phyloP scores from a whole-genome alignment of 2,113 vertebrate species.

The Anolis sagrei region DNA sequence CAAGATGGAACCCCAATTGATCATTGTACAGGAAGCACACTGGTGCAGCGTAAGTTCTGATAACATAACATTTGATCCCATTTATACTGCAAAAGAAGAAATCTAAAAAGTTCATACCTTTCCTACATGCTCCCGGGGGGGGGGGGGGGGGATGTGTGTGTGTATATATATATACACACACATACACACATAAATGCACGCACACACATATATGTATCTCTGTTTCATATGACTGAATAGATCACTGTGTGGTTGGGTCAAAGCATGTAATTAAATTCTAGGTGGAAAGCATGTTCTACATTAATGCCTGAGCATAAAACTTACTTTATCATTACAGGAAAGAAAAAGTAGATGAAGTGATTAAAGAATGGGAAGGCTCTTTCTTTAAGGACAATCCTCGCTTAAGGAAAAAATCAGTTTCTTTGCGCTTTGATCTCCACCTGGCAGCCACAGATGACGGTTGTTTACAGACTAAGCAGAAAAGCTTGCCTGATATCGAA shows the following conservation, averaged over 20 bases:
- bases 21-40: not conserved
- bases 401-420: conserved; percentile 95
- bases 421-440: conserved; percentile 95
- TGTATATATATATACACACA: too few relatives aligned
- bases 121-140: not conserved
- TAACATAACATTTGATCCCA: not conserved
- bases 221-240: not conserved
- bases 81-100: conserved; percentile 14
- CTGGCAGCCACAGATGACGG: conserved; percentile 88
- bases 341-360: conserved; percentile 95
- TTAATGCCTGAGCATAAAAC: conserved; percentile 11
- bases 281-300: not conserved
- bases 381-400: conserved; percentile 98
- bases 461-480: conserved; percentile 81
- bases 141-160: too few relatives aligned
- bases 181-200: too few relatives aligned
- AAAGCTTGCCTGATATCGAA: conserved; percentile 90
- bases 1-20: not conserved
- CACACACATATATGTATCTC: too few relatives aligned
- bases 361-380: conserved; percentile 97
- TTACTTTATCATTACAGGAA: conserved; percentile 83
- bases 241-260: not conserved
- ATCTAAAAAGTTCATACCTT: conserved; percentile 7
- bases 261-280: conserved; percentile 17
- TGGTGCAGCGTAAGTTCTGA: not conserved